phyloP scores from a whole-genome alignment of 2,113 vertebrate genomes.

The Australoheros scitulus region DNA sequence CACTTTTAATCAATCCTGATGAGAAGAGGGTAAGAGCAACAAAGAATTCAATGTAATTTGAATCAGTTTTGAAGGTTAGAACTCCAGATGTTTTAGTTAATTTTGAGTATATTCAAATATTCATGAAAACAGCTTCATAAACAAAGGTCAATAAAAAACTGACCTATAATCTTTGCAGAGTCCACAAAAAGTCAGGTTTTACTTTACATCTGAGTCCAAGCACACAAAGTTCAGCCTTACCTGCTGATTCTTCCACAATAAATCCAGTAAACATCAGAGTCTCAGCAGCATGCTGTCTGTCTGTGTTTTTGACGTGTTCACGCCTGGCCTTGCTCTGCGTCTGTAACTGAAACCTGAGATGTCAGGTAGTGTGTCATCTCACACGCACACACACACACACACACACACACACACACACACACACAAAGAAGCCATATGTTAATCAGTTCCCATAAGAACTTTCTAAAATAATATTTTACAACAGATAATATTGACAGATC shows the following conservation, averaged over 20 bases:
- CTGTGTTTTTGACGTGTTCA: constrained; percentile 26
- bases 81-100: background rate
- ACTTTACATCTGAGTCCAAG: background rate
- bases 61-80: background rate
- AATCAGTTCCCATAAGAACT: too few relatives aligned
- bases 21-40: background rate
- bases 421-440: too few relatives aligned
- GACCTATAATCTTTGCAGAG: background rate
- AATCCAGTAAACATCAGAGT: constrained; percentile 12
- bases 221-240: constrained; percentile 19
- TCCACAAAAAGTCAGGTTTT: background rate
- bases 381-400: background rate
- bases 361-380: constrained; percentile 59
- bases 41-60: background rate
- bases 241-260: constrained; percentile 22
- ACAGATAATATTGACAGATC: too few relatives aligned
- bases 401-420: background rate
- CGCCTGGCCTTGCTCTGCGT: constrained; percentile 18
- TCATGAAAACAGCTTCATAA: background rate
- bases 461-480: too few relatives aligned
- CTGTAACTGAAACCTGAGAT: constrained; percentile 59
- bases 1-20: background rate
- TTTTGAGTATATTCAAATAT: background rate
- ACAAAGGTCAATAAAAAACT: background rate
- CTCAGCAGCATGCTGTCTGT: background rate